Conservation (phyloP, 2,797 vertebrate species). For the Notolepis coatsorum region DNA sequence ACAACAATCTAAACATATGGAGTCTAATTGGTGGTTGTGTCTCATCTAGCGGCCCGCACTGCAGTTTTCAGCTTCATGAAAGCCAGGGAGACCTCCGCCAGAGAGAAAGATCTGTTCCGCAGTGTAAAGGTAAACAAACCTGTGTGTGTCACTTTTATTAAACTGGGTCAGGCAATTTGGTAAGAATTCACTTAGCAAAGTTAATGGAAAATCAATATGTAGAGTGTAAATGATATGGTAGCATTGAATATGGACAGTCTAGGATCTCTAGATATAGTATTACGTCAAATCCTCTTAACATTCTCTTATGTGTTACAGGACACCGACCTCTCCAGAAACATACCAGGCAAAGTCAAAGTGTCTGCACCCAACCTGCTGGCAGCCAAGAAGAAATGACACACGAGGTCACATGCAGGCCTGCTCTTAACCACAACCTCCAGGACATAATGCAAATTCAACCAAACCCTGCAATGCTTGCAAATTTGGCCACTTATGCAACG, state of each 20-base stretch:
- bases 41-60: slow-evolving; percentile 89
- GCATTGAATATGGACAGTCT: neutral
- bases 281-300: neutral
- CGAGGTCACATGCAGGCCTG: neutral
- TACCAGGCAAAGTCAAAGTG: slow-evolving; percentile 97
- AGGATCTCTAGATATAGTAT: neutral
- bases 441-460: slow-evolving; percentile 4
- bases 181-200: too few relatives aligned
- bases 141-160: neutral
- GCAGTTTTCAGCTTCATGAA: slow-evolving; percentile 95
- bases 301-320: slow-evolving; percentile 80
- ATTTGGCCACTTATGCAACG: neutral
- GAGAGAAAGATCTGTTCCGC: slow-evolving; percentile 96
- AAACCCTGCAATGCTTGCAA: too few relatives aligned
- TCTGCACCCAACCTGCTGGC: slow-evolving; percentile 94
- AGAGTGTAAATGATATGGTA: neutral
- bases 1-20: neutral
- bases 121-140: slow-evolving; percentile 89
- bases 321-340: slow-evolving; percentile 93
- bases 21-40: slow-evolving; percentile 9
- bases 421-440: too few relatives aligned
- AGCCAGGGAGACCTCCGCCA: slow-evolving; percentile 85
- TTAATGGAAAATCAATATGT: neutral
- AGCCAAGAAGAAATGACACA: slow-evolving; percentile 88
- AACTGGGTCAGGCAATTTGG: too few relatives aligned